phyloP scores from a whole-genome alignment of 2,113 vertebrate genomes.

The Proterorhinus semilunaris region DNA sequence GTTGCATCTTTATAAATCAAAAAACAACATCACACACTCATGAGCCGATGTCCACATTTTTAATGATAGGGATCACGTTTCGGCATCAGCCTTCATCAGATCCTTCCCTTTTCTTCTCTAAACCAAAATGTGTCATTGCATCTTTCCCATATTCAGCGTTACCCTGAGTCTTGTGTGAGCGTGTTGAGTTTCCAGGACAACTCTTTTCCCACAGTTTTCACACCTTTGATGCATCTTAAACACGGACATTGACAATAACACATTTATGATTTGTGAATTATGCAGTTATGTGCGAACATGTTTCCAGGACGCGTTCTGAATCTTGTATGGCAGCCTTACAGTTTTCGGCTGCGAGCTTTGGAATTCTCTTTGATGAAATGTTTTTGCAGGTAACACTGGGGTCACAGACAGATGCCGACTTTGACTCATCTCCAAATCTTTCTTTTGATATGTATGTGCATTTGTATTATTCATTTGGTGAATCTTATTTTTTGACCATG shows the following conservation, averaged over 20 bases:
- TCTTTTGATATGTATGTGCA: conserved; percentile 23
- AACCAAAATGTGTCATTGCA: background rate
- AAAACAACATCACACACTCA: too few species aligned
- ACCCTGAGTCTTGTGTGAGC: background rate
- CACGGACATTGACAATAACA: conserved; percentile 8
- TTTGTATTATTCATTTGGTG: background rate
- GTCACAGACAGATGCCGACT: conserved; percentile 15
- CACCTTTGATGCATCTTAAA: conserved; percentile 6
- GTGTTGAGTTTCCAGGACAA: background rate
- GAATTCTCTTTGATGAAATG: conserved; percentile 33
- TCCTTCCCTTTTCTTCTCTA: too few species aligned
- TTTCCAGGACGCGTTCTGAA: conserved; percentile 42
- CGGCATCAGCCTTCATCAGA: too few species aligned
- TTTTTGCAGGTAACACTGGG: conserved; percentile 24
- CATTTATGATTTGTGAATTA: conserved; percentile 22
- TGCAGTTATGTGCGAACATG: conserved; percentile 26
- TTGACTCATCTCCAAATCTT: conserved; percentile 24
- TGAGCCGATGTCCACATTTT: too few species aligned
- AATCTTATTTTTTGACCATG: conserved; percentile 17
- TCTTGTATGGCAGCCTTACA: conserved; percentile 21
- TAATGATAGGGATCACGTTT: too few species aligned
- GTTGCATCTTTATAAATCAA: background rate
- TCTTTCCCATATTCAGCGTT: background rate
- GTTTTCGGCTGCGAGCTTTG: conserved; percentile 9
- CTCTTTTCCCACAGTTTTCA: background rate